Percentiles rank a stretch among this genome's conserved stretches.
Evolutionary conservation across 2,113 vertebrate species (phyloP).

Genomic region (Greenwoodochromis staneri): DNA sequence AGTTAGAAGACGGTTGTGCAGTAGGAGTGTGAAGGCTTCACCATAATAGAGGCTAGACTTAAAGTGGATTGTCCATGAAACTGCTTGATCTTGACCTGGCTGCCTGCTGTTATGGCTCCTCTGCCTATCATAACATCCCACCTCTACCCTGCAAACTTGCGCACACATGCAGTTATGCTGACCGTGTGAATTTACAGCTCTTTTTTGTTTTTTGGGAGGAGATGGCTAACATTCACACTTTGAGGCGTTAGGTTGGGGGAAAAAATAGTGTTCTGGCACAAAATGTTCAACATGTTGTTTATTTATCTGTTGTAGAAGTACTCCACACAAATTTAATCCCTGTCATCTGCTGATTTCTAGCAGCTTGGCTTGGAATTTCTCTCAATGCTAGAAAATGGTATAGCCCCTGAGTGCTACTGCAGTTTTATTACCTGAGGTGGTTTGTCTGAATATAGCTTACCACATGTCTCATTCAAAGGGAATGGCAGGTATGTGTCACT

Average conservation of each 20-base stretch:
- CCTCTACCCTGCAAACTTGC: neutral
- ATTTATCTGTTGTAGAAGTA: conserved; percentile 20
- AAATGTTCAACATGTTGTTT: neutral
- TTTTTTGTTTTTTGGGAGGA: neutral
- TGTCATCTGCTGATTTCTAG: conserved; percentile 46
- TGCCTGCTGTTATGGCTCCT: conserved; percentile 43
- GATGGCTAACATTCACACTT: neutral
- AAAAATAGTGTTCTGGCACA: neutral
- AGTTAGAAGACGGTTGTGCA: neutral
- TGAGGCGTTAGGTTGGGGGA: neutral
- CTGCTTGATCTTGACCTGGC: conserved; percentile 57
- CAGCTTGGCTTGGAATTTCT: conserved; percentile 49
- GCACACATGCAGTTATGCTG: neutral
- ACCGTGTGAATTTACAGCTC: neutral
- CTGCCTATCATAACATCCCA: conserved; percentile 14
- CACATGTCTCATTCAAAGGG: conserved; percentile 68
- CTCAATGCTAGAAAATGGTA: conserved; percentile 52
- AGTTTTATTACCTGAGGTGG: conserved; percentile 66
- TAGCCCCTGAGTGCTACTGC: conserved; percentile 54
- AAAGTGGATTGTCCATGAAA: conserved; percentile 55
- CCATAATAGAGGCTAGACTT: conserved; percentile 44
- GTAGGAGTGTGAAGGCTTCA: conserved; percentile 24
- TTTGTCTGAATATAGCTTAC: conserved; percentile 63
- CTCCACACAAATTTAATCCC: conserved; percentile 37
- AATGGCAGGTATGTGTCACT: conserved; percentile 71